phyloP scores from a whole-genome alignment of 2,888 invertebrate genomes.

The Labia minor region DNA sequence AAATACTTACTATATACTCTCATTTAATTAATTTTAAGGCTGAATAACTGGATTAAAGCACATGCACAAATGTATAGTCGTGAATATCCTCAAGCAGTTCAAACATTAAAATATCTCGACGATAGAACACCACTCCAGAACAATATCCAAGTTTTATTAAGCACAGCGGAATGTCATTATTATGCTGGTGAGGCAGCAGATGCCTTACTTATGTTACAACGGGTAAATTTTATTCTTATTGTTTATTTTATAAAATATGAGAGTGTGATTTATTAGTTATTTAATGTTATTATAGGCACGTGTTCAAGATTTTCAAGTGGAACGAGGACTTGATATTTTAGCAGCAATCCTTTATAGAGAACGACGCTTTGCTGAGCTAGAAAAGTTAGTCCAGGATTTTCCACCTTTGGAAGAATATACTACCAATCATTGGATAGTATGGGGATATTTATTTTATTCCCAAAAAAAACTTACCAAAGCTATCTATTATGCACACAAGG shows the following conservation, averaged over 20 bases:
- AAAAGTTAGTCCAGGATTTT: slow-evolving; percentile 46
- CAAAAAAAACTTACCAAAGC: slow-evolving; percentile 55
- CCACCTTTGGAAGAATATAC: slow-evolving; percentile 42
- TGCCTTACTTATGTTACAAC: slow-evolving; percentile 46
- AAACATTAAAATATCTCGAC: slow-evolving; percentile 55
- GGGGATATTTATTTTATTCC: slow-evolving; percentile 58
- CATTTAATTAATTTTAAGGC: slow-evolving; percentile 32
- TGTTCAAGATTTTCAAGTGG: slow-evolving; percentile 42
- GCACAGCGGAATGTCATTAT: slow-evolving; percentile 61
- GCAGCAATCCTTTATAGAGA: slow-evolving; percentile 50
- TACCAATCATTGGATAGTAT: slow-evolving; percentile 63
- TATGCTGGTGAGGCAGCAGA: slow-evolving; percentile 57
- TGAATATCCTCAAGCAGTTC: slow-evolving; percentile 57
- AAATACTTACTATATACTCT: no score
- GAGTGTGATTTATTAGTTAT: slow-evolving; percentile 26
- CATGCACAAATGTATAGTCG: slow-evolving; percentile 50
- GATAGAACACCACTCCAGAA: slow-evolving; percentile 52
- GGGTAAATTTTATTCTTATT: slow-evolving; percentile 20
- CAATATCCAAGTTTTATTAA: slow-evolving; percentile 53
- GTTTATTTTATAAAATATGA: no score
- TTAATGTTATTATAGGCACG: slow-evolving; percentile 37
- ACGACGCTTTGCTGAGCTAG: slow-evolving; percentile 48
- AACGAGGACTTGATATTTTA: slow-evolving; percentile 52
- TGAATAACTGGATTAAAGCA: slow-evolving; percentile 39
- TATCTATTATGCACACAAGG: slow-evolving; percentile 60